Base-by-base conservation (phyloP, 2,797 vertebrate species). In the Rhabdomys pumilio region DNA sequence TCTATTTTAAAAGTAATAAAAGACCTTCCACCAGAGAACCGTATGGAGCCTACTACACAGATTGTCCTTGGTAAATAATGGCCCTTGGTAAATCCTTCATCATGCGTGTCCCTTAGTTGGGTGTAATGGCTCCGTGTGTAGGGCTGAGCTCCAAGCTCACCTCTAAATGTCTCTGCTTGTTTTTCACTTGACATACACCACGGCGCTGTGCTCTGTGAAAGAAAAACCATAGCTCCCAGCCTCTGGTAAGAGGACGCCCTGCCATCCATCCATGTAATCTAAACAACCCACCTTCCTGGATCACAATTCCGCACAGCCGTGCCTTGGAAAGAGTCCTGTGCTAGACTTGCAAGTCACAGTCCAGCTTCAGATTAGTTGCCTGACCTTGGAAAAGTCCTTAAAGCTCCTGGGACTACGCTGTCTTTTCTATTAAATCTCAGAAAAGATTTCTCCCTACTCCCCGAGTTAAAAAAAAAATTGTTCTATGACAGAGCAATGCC, bases 371-470 rank as follows among this genome's bases (percentile, higher is more conserved):
- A 96, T 81, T 69, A 83, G 86, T 44, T 91, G 24, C 44, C 86
- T 93, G 86, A 94, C 90, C 82, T 94, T 96, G 80, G 75, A 44
- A 81, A 90, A 86, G 82, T 91, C 80, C 65, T 89, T 94, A 96
- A 55, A 72, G 91, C 90, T 96, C 38, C 38, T n/a, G 15, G 41
- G 41, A 50, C 93, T 93, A 79, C 79, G 85, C 47, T 79, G 92
- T 89, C n/a, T 72, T 92, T 53, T 82, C 73, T 87, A 69, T 67
- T 88, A 82, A 85, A 61, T 57, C 77, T 50, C 77, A 65, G 65
- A 67, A 90, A 41, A 96, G 50, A 73, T 41, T 29, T 73, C 29
- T 65, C 63, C 0, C 91, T 10, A 50, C 84, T 59, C 34, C 34
- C 63, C 34, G 55, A 85, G 8, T 90, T 94, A 44, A 44, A n/a